Percentiles rank a stretch among this genome's conserved stretches.
Conservation (phyloP, 1,140 invertebrate species). For the Bombus superbus region DNA sequence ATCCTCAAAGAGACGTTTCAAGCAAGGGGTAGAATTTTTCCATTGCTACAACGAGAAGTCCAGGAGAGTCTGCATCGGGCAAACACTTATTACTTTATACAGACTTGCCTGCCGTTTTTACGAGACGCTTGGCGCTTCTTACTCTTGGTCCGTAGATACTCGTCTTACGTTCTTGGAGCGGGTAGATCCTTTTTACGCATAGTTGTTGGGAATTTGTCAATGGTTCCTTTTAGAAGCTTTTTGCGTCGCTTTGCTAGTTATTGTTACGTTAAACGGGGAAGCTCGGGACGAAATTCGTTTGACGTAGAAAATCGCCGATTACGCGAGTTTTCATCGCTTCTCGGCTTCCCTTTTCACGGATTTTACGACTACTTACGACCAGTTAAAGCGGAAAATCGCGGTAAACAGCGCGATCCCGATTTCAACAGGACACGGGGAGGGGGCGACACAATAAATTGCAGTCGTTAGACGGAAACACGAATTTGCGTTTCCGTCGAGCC, state of each 20-base stretch:
- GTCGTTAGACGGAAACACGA: slow-evolving; percentile 43
- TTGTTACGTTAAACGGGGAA: not conserved
- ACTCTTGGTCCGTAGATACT: not conserved
- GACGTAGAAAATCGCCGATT: not conserved
- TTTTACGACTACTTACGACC: not conserved
- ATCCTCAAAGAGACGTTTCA: slow-evolving; percentile 5
- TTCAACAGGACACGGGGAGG: not conserved
- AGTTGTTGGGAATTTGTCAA: not conserved
- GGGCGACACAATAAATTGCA: slow-evolving; percentile 40
- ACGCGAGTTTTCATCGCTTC: too few relatives aligned
- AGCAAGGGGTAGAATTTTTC: not conserved
- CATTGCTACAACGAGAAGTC: not conserved
- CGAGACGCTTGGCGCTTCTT: slow-evolving; percentile 5
- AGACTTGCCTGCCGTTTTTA: not conserved
- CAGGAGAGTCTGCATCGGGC: too few relatives aligned
- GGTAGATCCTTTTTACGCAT: not conserved
- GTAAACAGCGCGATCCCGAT: slow-evolving; percentile 5
- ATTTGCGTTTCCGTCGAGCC: slow-evolving; percentile 21
- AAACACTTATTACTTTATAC: not conserved
- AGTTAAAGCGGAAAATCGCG: slow-evolving; percentile 8
- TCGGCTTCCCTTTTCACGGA: not conserved
- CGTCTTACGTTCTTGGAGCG: not conserved
- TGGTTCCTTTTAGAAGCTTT: not conserved
- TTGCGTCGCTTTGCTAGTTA: not conserved
- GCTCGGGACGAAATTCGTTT: not conserved